Evolutionary conservation across 2,888 invertebrate species (phyloP), one percentile per base, ranked within the genome.

Genomic region (Drosophila setosimentum): DNA sequence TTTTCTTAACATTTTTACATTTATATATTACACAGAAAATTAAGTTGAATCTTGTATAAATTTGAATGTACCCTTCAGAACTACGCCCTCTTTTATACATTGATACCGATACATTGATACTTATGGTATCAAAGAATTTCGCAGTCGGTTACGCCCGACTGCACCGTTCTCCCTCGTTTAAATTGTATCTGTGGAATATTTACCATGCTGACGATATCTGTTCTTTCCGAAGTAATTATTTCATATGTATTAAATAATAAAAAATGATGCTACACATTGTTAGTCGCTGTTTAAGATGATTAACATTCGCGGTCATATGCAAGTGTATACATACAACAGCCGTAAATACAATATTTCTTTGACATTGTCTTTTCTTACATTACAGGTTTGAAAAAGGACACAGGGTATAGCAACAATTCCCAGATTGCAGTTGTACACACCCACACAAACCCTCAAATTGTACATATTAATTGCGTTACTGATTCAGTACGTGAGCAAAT

Each of bases 381-480:
- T 3, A 27, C 13, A 18, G 54, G 59, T 24, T 49, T 32, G 49
- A 6, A 6, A 16, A 59, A 30, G 18, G 18, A 4, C 21, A 55
- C 6, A 16, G 24, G 29, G 13, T 49, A 30, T 21, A 27, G 40
- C 30, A 45, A 45, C 16, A 45, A 16, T 42, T 21, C 13, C 33
- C 27, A 55, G 13, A 50, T 42, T 29, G 27, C 7, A 54, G n/a
- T 54, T 54, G 27, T 13, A 21, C 40, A 60, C 24, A 58, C 33
- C 40, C 18, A 45, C n/a, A 50, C 21, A 24, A 11, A 35, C 53
- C 33, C 67, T 21, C 45, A 48, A 40, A 40, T 16, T 37, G 50
- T 50, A 40, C 57, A 64, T 68, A 64, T 76, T 76, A 76, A 76
- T 68, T 76, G 50, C 67, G 64, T 72, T 72, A 64, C 73, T 68